Base-by-base conservation (phyloP, 1,140 invertebrate genomes). In the Scaptomyza hsui region DNA sequence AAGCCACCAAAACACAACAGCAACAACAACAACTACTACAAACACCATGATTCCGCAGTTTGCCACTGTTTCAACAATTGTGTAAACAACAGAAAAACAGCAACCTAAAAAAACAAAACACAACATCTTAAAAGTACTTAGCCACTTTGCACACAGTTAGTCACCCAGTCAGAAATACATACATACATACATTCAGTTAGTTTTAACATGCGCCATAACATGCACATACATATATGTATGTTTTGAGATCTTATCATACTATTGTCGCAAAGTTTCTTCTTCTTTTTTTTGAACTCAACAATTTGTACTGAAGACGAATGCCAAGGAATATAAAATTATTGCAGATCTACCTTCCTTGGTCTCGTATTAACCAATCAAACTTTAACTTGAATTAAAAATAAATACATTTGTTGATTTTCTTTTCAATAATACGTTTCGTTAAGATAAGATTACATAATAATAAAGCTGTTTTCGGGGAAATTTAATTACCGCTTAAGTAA, bases 21-120 rank as follows among this genome's bases (percentile, higher is more conserved):
- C 19, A 59, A 55, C 44, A 69, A 57, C 41, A 48, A 52, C 29
- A 37, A n/a, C 35, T 21, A 45, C 53, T 68, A 32, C n/a, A 67
- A 61, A 51, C 49, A 67, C 57, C 44, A 71, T 79, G 64, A 79
- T 75, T 63, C 74, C 74, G 52, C 70, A 77, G 55, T 72, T 70
- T 82, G 69, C 75, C 70, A 64, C 70, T 74, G 63, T 74, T 67
- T 68, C 64, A 65, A 60, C 76, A 85, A 56, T 71, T 86, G 81
- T 53, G 68, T 79, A 76, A 74, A 86, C 72, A 73, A 61, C 29
- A 61, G n/a, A 65, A 10, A 65, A 48, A 39, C 26, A 64, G 47
- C 53, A 63, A 60, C 59, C 71, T 42, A 57, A 67, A 32, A 48
- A 29, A n/a, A 35, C 5, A 29, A 47, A 64, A 39, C 5, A 44